phyloP scores from a whole-genome alignment of 2,888 invertebrate genomes.

The Xestia xanthographa region DNA sequence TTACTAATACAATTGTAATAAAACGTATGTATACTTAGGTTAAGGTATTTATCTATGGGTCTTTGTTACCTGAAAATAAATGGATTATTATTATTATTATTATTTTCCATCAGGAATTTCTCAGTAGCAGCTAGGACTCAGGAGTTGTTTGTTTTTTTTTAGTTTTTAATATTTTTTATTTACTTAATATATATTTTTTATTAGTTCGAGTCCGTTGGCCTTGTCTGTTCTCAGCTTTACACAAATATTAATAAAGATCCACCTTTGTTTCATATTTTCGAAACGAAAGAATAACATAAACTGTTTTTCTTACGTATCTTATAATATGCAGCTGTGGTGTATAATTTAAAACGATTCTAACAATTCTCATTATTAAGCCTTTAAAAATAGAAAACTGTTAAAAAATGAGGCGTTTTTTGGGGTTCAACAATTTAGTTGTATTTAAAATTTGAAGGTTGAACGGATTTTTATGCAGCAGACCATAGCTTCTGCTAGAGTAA shows the following conservation, averaged over 20 bases:
- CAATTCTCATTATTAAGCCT: no score
- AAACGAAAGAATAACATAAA: conserved; percentile 11
- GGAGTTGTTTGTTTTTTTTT: no score
- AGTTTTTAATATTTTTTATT: no score
- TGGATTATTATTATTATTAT: no score
- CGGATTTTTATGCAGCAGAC: neutral
- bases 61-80: no score
- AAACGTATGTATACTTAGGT: no score
- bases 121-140: neutral
- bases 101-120: neutral
- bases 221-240: conserved; percentile 32
- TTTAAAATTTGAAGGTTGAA: neutral
- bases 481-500: no score
- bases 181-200: no score
- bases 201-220: no score
- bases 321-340: neutral
- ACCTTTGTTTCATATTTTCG: conserved; percentile 10
- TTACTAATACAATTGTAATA: no score
- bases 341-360: neutral
- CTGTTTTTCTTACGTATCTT: conserved; percentile 5
- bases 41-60: no score
- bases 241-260: conserved; percentile 40
- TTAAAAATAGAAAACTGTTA: neutral
- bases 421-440: neutral
- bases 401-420: no score